phyloP scores from a whole-genome alignment of 1,140 invertebrate genomes.

The Drosophila leontia region DNA sequence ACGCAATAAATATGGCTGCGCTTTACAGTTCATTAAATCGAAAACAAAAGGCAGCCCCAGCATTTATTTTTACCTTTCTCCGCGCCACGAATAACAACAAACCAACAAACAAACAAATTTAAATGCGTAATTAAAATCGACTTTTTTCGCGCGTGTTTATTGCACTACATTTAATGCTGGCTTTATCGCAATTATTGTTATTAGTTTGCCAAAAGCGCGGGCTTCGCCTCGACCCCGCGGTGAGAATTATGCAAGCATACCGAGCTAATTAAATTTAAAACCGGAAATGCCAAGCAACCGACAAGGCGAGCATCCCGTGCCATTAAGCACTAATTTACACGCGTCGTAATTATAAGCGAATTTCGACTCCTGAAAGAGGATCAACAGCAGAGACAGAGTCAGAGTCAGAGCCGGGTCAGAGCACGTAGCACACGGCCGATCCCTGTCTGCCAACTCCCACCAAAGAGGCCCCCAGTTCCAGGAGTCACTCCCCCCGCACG shows the following conservation, averaged over 20 bases:
- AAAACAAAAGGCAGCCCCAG: conserved; percentile 71
- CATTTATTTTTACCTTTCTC: conserved; percentile 62
- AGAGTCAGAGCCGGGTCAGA: not conserved
- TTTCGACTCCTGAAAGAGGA: conserved; percentile 8
- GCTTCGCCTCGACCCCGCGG: conserved; percentile 8
- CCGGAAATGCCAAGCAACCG: conserved; percentile 48
- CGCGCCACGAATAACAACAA: conserved; percentile 37
- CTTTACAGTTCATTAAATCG: conserved; percentile 83
- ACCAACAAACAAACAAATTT: conserved; percentile 65
- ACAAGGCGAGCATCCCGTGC: conserved; percentile 26
- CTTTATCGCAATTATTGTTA: conserved; percentile 82
- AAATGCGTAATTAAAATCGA: conserved; percentile 77
- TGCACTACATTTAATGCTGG: conserved; percentile 70
- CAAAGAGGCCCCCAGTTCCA: too few relatives aligned
- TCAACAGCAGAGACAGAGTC: conserved; percentile 12
- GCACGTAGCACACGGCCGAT: conserved; percentile 29
- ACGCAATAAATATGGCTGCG: conserved; percentile 76
- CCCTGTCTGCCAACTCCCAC: conserved; percentile 2
- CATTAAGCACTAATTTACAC: conserved; percentile 63
- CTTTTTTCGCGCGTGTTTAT: conserved; percentile 44
- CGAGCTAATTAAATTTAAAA: conserved; percentile 77
- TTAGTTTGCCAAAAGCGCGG: conserved; percentile 68
- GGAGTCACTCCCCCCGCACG: not conserved
- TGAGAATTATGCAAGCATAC: conserved; percentile 55
- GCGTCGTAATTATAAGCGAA: conserved; percentile 46